phyloP scores from a whole-genome alignment of 2,888 invertebrate species.

The Tuberolachnus salignus region DNA sequence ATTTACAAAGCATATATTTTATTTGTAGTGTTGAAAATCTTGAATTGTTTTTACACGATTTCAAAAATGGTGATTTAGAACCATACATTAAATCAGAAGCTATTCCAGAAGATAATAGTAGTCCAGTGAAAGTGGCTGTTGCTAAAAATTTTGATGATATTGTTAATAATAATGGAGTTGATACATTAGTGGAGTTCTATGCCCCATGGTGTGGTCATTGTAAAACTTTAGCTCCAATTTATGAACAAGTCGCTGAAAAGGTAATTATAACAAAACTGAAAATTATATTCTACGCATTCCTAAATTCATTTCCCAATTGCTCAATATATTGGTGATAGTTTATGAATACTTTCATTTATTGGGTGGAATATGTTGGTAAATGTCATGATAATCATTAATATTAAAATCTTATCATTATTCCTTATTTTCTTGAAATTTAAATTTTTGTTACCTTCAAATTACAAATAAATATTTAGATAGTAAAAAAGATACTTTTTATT shows the following conservation, averaged over 20 bases:
- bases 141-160: slow-evolving; percentile 96
- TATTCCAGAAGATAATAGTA: slow-evolving; percentile 83
- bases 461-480: too few relatives aligned
- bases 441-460: too few relatives aligned
- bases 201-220: slow-evolving; percentile 99
- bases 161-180: slow-evolving; percentile 87
- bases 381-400: too few relatives aligned
- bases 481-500: too few relatives aligned
- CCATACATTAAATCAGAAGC: slow-evolving; percentile 95
- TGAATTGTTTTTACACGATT: slow-evolving; percentile 81
- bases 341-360: too few relatives aligned
- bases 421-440: too few relatives aligned
- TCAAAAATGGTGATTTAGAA: slow-evolving; percentile 81
- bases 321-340: too few relatives aligned
- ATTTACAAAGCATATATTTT: slow-evolving; percentile 4
- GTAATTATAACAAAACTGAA: too few relatives aligned
- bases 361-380: too few relatives aligned
- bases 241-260: slow-evolving; percentile 90
- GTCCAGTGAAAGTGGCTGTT: slow-evolving; percentile 86
- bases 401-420: too few relatives aligned
- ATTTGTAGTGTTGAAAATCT: slow-evolving; percentile 78
- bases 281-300: too few relatives aligned
- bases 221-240: slow-evolving; percentile 91
- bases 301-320: too few relatives aligned
- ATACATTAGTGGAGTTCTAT: slow-evolving; percentile 96